Conservation (phyloP, 2,888 invertebrate genomes). For the Nyleta sp. region DNA sequence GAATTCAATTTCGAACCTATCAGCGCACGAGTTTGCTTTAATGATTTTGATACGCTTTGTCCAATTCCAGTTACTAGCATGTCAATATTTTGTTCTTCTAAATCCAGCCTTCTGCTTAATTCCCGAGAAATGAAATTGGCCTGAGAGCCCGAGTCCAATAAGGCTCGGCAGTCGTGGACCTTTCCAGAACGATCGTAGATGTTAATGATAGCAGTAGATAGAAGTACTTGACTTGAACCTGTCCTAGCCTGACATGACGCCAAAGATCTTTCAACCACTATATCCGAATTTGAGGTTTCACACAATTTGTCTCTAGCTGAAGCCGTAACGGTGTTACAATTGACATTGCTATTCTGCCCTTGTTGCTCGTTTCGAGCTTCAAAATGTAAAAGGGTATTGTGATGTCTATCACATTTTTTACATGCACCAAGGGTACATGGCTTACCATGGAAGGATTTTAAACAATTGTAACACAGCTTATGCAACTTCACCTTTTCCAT, state of each 20-base stretch:
- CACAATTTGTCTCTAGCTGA: too few relatives aligned
- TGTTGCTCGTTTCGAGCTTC: too few relatives aligned
- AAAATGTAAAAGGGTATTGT: slow-evolving; percentile 38
- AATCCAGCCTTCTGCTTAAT: slow-evolving; percentile 6
- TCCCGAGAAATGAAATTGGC: slow-evolving; percentile 17
- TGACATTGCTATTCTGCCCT: too few relatives aligned
- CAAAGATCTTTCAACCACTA: too few relatives aligned
- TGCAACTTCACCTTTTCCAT: neutral
- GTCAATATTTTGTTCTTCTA: neutral
- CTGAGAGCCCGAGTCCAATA: slow-evolving; percentile 22
- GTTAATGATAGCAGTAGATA: neutral
- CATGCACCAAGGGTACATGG: slow-evolving; percentile 13
- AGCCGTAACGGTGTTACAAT: too few relatives aligned
- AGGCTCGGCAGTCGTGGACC: slow-evolving; percentile 16
- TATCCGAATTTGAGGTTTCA: too few relatives aligned
- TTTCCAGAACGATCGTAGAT: neutral
- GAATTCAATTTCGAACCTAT: slow-evolving; percentile 14
- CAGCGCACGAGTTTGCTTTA: slow-evolving; percentile 2
- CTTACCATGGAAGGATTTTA: slow-evolving; percentile 15
- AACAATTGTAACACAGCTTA: slow-evolving; percentile 27
- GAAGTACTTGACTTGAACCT: neutral
- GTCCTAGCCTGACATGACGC: neutral
- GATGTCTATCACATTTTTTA: slow-evolving; percentile 22
- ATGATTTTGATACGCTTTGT: neutral
- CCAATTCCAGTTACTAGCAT: slow-evolving; percentile 12